These are phyloP conservation scores for Mesodorylaimus sp. DNA, from an alignment of 2,888 invertebrate species.

Conservation along the genomic window DNA sequence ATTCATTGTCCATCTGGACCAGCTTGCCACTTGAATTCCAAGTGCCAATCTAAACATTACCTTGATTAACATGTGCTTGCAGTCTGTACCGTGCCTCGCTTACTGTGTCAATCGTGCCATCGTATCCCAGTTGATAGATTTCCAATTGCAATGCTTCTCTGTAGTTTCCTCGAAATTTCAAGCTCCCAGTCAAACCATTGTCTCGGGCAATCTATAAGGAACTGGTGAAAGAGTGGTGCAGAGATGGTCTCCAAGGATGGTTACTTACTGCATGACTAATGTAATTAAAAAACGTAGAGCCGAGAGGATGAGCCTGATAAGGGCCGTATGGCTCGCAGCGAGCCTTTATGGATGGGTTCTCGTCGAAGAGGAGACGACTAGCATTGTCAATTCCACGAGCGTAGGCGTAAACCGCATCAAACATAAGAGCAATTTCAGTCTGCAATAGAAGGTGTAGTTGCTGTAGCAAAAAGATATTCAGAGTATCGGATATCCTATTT, in stretches of 20 bases:
- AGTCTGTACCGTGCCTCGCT: neutral
- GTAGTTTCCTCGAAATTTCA: neutral
- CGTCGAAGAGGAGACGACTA: neutral
- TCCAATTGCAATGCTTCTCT: constrained; percentile 5
- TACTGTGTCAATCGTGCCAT: constrained; percentile 2
- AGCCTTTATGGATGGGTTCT: neutral
- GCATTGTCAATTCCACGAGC: constrained; percentile 15
- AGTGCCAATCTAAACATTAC: constrained; percentile 6
- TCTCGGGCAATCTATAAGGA: neutral
- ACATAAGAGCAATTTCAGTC: constrained; percentile 20
- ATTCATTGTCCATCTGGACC: neutral
- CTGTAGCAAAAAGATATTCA: neutral
- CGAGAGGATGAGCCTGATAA: constrained; percentile 20
- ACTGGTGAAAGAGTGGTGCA: neutral
- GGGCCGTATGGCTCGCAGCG: neutral
- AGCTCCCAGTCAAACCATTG: constrained; percentile 1
- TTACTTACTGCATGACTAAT: constrained; percentile 15
- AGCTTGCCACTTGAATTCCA: neutral
- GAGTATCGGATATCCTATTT: no score
- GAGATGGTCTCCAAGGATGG: neutral
- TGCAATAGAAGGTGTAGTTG: constrained; percentile 14
- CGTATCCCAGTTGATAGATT: constrained; percentile 4
- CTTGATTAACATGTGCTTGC: neutral
- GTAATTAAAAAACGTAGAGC: constrained; percentile 15
- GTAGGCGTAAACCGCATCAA: constrained; percentile 19